Evolutionary conservation across 2,113 vertebrate species (phyloP).

Genomic region (Toxotes chatareus): DNA sequence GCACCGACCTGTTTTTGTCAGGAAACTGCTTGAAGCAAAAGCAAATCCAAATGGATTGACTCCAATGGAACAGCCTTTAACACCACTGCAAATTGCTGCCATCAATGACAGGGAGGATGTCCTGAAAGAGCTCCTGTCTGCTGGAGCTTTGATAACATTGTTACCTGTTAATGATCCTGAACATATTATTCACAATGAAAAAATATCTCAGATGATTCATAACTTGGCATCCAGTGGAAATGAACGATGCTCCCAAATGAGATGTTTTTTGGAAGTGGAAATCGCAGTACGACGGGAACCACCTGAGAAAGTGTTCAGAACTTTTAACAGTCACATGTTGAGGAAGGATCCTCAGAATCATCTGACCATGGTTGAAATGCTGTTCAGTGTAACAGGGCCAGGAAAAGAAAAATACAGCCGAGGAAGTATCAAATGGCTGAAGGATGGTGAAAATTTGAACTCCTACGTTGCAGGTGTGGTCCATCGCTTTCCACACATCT

Average conservation of each 20-base stretch:
- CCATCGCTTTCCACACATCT: constrained; percentile 54
- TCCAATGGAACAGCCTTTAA: rapidly evolving
- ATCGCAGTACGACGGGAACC: rapidly evolving
- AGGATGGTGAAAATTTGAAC: constrained; percentile 40
- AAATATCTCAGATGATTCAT: constrained; percentile 38
- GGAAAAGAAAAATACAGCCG: not conserved
- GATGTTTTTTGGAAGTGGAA: not conserved
- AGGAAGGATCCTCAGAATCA: constrained; percentile 45
- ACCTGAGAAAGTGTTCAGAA: constrained; percentile 46
- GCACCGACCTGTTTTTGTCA: constrained; percentile 39
- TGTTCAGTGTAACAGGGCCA: not conserved
- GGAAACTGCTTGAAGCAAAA: constrained; percentile 53
- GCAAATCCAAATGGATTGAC: constrained; percentile 28
- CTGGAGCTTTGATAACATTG: constrained; percentile 35
- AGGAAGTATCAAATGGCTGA: constrained; percentile 60
- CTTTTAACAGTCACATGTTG: constrained; percentile 30
- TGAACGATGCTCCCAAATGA: not conserved
- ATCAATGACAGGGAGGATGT: constrained; percentile 47
- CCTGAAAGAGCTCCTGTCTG: constrained; percentile 45
- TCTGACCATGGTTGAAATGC: constrained; percentile 39
- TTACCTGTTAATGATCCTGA: not conserved
- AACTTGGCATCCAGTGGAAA: constrained; percentile 34
- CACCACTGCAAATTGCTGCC: constrained; percentile 62
- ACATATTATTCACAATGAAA: not conserved
- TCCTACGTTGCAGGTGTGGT: constrained; percentile 35